phyloP scores from a whole-genome alignment of 2,113 vertebrate species.

The Lophius piscatorius region DNA sequence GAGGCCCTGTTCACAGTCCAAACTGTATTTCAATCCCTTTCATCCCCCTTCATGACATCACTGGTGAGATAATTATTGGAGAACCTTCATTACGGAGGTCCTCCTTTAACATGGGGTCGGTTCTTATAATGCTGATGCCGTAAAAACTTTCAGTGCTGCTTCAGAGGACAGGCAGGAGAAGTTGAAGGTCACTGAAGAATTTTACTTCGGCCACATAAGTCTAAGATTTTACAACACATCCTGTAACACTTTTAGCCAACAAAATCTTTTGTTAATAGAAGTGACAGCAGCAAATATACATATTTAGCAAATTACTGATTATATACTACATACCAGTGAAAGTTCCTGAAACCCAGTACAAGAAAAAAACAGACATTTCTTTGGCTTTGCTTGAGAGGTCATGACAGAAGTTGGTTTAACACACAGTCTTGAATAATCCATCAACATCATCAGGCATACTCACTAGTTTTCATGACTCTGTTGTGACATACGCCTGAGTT shows the following conservation, averaged over 20 bases:
- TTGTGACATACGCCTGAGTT: constrained; percentile 62
- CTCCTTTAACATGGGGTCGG: background rate
- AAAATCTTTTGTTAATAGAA: background rate
- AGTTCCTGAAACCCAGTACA: too few species aligned
- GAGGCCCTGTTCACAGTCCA: constrained; percentile 56
- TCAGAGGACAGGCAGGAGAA: background rate
- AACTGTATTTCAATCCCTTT: constrained; percentile 54
- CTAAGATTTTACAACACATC: background rate
- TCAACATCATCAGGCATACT: constrained; percentile 50
- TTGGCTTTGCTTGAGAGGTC: constrained; percentile 18
- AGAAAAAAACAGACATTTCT: too few species aligned
- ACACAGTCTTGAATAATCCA: constrained; percentile 37
- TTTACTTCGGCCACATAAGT: background rate
- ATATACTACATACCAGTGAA: accelerated
- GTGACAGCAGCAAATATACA: background rate
- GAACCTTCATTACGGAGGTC: constrained; percentile 31
- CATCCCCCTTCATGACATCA: constrained; percentile 62
- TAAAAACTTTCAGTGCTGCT: background rate
- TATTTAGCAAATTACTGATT: background rate
- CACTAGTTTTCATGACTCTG: constrained; percentile 38
- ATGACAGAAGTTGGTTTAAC: constrained; percentile 18
- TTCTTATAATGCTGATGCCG: constrained; percentile 2
- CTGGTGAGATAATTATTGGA: constrained; percentile 48
- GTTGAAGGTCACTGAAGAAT: background rate
- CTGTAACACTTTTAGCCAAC: background rate